Conservation (phyloP, 2,797 vertebrate genomes). For the Paramormyrops hopkinsi region DNA sequence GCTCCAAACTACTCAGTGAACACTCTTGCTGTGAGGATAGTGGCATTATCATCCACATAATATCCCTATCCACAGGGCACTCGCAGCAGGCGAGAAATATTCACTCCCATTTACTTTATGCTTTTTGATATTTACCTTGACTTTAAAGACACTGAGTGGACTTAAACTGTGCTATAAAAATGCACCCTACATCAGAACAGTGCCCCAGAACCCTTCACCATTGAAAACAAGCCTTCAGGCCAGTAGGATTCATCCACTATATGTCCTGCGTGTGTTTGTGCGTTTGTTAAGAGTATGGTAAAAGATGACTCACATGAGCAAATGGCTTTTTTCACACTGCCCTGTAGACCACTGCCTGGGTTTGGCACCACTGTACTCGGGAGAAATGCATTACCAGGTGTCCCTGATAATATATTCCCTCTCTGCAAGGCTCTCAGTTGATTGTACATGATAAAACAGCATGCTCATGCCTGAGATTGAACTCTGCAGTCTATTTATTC, state of each 20-base stretch:
- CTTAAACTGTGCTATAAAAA: neutral
- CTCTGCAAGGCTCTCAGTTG: neutral
- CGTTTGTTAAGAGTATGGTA: neutral
- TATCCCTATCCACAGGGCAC: neutral
- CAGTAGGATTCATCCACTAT: neutral
- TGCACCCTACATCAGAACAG: neutral
- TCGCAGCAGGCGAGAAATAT: neutral
- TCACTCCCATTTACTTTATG: neutral
- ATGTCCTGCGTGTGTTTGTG: neutral
- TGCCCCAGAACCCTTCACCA: neutral
- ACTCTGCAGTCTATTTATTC: neutral
- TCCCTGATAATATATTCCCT: neutral
- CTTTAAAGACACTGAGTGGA: neutral
- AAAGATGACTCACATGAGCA: neutral
- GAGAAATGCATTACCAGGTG: neutral
- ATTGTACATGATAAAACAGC: neutral
- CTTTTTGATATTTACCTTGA: neutral
- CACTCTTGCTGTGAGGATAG: neutral
- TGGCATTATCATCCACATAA: neutral
- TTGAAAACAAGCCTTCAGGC: neutral
- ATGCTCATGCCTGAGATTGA: conserved; percentile 1
- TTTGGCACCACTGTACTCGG: neutral
- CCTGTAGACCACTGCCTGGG: neutral
- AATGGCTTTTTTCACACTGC: neutral
- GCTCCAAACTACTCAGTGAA: neutral